A percentile compares a stretch with the other conserved stretches of the same genome.
phyloP scores from a whole-genome alignment of 1,140 invertebrate genomes.

The Ceratosolen fusciceps region DNA sequence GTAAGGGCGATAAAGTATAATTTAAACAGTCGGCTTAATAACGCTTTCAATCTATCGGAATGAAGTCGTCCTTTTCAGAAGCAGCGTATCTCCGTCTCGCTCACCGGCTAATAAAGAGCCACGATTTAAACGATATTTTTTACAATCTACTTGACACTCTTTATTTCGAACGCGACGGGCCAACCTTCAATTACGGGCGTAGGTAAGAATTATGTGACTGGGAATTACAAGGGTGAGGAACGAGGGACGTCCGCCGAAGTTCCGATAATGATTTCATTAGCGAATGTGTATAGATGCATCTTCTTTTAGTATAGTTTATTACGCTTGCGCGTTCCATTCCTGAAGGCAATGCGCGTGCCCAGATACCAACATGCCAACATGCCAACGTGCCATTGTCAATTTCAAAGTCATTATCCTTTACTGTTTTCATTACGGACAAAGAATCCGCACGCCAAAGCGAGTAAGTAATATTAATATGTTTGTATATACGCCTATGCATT shows the following conservation, averaged over 20 bases:
- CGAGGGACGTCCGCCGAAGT: neutral
- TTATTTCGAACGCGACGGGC: neutral
- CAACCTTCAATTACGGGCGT: conserved; percentile 27
- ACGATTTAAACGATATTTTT: conserved; percentile 47
- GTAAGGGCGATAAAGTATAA: neutral
- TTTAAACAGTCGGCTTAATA: conserved; percentile 3
- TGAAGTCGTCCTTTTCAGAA: conserved; percentile 7
- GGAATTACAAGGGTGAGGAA: conserved; percentile 10
- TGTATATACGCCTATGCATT: neutral
- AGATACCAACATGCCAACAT: too few relatives aligned
- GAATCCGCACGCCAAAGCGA: neutral
- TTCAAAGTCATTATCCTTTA: neutral
- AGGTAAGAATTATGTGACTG: conserved; percentile 18
- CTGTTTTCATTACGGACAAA: conserved; percentile 4
- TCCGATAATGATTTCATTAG: conserved; percentile 40
- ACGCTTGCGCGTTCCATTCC: neutral
- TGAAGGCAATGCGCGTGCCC: neutral
- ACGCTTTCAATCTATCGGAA: conserved; percentile 12
- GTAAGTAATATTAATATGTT: conserved; percentile 3
- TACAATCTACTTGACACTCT: conserved; percentile 40
- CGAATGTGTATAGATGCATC: neutral
- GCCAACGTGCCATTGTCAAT: neutral
- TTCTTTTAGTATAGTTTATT: neutral
- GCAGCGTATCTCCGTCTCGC: neutral
- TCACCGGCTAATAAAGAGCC: conserved; percentile 37